phyloP scores from a whole-genome alignment of 2,113 vertebrate species.

The Hystrix cristata region DNA sequence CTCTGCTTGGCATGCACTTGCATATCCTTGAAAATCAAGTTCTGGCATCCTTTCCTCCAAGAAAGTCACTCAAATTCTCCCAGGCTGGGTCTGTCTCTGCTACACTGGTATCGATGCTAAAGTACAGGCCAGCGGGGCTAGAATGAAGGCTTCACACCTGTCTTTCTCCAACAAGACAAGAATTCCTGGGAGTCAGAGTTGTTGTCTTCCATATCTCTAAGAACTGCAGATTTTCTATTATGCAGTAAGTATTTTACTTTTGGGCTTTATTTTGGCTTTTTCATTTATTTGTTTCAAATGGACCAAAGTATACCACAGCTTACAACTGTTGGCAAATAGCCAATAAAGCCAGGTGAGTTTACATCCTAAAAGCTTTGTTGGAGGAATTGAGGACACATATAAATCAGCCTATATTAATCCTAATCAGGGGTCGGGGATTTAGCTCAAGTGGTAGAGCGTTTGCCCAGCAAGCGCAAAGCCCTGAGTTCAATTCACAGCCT shows the following conservation, averaged over 20 bases:
- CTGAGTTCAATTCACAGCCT: too few species aligned
- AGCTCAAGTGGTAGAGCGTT: too few species aligned
- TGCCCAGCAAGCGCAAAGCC: too few species aligned
- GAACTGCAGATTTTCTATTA: not conserved
- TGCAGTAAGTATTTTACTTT: not conserved
- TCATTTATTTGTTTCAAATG: not conserved
- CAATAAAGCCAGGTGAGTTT: not conserved
- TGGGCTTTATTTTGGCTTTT: not conserved
- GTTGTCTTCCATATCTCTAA: not conserved
- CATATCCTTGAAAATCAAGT: not conserved
- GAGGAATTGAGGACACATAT: not conserved
- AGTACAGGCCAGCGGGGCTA: accelerated
- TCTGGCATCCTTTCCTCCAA: not conserved
- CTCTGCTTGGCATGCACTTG: not conserved
- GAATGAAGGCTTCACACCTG: accelerated
- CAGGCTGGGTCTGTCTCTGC: not conserved
- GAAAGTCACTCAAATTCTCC: not conserved
- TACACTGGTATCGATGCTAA: accelerated
- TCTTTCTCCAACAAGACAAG: not conserved
- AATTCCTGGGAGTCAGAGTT: not conserved
- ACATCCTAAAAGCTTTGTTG: not conserved
- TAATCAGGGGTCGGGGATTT: not conserved
- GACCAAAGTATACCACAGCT: not conserved
- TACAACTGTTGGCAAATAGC: not conserved
- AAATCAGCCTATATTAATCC: not conserved